Conservation (phyloP, 1,140 invertebrate genomes). For the Schlechtendalia chinensis region DNA sequence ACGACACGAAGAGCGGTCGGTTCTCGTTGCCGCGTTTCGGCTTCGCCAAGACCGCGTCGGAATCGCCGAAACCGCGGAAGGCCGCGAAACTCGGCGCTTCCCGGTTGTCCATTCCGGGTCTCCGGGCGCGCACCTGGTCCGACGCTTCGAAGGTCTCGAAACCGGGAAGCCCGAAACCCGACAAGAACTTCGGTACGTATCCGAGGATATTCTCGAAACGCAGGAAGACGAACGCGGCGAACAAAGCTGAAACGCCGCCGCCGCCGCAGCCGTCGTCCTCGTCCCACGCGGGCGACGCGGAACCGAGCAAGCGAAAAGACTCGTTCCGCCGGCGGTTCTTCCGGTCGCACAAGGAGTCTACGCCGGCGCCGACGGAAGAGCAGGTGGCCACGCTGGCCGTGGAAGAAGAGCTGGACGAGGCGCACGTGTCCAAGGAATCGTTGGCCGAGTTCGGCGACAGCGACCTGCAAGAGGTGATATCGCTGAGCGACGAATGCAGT, state of each 20-base stretch:
- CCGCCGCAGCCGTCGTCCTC: conserved; percentile 39
- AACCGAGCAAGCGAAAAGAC: conserved; percentile 6
- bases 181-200: conserved; percentile 66
- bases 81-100: conserved; percentile 20
- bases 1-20: conserved; percentile 50
- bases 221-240: conserved; percentile 60
- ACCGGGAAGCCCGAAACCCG: conserved; percentile 51
- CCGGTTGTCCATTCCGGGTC: neutral
- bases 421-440: conserved; percentile 47
- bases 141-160: conserved; percentile 45
- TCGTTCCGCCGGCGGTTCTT: conserved; percentile 36
- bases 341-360: conserved; percentile 28
- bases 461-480: conserved; percentile 52
- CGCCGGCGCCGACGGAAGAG: neutral
- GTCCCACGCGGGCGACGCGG: neutral
- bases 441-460: conserved; percentile 52
- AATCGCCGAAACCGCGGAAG: conserved; percentile 56
- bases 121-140: conserved; percentile 44
- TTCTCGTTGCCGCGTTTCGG: conserved; percentile 20
- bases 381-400: conserved; percentile 52
- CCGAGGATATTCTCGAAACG: conserved; percentile 66
- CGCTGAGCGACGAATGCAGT: conserved; percentile 44
- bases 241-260: conserved; percentile 50
- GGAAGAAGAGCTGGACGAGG: conserved; percentile 42
- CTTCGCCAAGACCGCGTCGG: conserved; percentile 55